phyloP scores from a whole-genome alignment of 23 tunicate species.

The Trididemnum clinides region DNA sequence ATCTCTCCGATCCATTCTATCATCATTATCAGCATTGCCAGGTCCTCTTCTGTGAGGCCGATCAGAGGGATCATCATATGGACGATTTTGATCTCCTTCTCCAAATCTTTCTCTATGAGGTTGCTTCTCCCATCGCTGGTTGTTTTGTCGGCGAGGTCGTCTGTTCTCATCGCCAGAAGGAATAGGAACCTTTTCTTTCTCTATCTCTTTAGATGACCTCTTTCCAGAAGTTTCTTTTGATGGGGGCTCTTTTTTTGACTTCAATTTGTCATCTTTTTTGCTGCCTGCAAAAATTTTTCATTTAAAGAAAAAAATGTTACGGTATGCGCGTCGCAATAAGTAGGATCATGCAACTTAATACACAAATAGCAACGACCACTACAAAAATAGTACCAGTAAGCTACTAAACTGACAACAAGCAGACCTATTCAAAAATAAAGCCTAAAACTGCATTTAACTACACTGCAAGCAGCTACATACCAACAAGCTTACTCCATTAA shows the following conservation, averaged over 20 bases:
- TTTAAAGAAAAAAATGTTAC: neutral
- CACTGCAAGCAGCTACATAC: too few relatives aligned
- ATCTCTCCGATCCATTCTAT: slow-evolving; percentile 3
- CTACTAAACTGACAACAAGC: too few relatives aligned
- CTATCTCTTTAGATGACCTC: too few relatives aligned
- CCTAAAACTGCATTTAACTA: too few relatives aligned
- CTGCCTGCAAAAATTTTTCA: neutral
- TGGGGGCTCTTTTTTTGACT: slow-evolving; percentile 3
- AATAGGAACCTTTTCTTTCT: neutral
- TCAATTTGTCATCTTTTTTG: neutral
- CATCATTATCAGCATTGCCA: neutral
- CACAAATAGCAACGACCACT: too few relatives aligned
- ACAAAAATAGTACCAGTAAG: too few relatives aligned
- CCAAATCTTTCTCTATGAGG: slow-evolving; percentile 29
- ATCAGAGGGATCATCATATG: slow-evolving; percentile 5
- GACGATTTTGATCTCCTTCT: slow-evolving; percentile 48
- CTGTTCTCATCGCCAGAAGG: slow-evolving; percentile 75
- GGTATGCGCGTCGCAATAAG: too few relatives aligned
- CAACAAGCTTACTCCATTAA: too few relatives aligned
- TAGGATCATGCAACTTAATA: too few relatives aligned
- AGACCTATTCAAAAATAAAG: too few relatives aligned
- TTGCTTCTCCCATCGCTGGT: slow-evolving; percentile 21
- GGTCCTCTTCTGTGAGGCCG: slow-evolving; percentile 1
- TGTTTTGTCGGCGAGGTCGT: slow-evolving; percentile 66
- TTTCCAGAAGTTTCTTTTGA: neutral